Evolutionary conservation across 2,113 vertebrate species (phyloP).

Genomic region (Erythrolamprus reginae): DNA sequence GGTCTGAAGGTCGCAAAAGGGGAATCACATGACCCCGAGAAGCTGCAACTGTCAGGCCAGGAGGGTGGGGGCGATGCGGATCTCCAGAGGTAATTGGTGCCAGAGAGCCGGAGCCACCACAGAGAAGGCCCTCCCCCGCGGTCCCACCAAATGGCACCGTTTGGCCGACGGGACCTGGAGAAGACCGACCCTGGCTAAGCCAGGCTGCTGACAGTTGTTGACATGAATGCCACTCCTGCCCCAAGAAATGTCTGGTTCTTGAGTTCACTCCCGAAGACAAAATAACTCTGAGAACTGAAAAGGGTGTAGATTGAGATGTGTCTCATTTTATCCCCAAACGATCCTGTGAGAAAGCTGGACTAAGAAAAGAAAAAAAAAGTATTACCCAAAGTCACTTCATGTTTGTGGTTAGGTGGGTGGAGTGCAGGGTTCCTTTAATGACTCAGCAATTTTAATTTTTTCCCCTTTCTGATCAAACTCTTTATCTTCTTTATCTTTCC

Average conservation of each 20-base stretch:
- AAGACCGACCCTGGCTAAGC: no score
- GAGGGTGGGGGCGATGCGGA: no score
- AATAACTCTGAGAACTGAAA: background rate
- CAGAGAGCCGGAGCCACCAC: no score
- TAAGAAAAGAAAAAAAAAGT: background rate
- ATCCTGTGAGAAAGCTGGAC: background rate
- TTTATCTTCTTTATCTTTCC: background rate
- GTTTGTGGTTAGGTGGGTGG: background rate
- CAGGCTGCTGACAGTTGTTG: background rate
- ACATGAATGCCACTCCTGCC: background rate
- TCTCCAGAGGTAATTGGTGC: no score
- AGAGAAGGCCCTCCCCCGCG: no score
- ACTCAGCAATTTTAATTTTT: background rate
- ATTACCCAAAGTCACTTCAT: background rate
- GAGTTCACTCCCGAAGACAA: background rate
- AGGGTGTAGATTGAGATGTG: background rate
- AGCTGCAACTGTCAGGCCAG: background rate
- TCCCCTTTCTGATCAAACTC: background rate
- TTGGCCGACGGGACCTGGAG: no score
- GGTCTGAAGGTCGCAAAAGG: background rate
- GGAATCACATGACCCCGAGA: background rate
- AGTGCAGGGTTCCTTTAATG: background rate
- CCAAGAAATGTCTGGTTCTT: background rate
- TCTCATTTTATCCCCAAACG: background rate
- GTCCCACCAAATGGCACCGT: no score